Evolutionary conservation across 2,888 invertebrate species (phyloP).

Genomic region (Microctonus aethiopoides): DNA sequence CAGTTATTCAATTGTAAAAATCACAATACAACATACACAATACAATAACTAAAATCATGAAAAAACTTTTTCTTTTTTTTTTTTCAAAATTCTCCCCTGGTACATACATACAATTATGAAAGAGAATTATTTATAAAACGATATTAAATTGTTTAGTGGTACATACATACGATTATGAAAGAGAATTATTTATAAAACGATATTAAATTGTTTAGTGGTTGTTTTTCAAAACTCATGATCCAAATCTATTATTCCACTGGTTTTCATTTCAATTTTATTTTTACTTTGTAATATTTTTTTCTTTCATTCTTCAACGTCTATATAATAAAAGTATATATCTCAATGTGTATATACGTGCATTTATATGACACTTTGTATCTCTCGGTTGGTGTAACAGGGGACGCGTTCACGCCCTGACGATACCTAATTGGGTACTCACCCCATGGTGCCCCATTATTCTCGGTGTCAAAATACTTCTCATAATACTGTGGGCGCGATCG

Average conservation of each 20-base stretch:
- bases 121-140: not conserved
- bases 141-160: not conserved
- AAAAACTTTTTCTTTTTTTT: not conserved
- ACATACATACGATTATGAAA: not conserved
- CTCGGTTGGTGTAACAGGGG: slow-evolving; percentile 43
- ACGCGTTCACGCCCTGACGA: slow-evolving; percentile 56
- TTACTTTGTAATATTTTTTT: not conserved
- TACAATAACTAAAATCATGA: not conserved
- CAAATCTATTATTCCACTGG: slow-evolving; percentile 29
- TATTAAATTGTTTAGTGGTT: slow-evolving; percentile 1
- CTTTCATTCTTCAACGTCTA: not conserved
- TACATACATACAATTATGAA: not conserved
- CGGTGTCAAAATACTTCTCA: slow-evolving; percentile 66
- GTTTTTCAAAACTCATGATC: slow-evolving; percentile 29
- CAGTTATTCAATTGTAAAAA: not conserved
- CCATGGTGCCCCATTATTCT: slow-evolving; percentile 63
- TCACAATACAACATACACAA: not conserved
- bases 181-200: not conserved
- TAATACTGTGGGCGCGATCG: slow-evolving; percentile 3
- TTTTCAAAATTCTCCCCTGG: no score
- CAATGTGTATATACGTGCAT: slow-evolving; percentile 38
- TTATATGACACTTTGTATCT: slow-evolving; percentile 57
- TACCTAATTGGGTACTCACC: slow-evolving; percentile 65
- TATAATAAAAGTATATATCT: slow-evolving; percentile 6
- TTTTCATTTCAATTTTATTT: slow-evolving; percentile 35